phyloP scores from a whole-genome alignment of 2,113 vertebrate genomes.

The Tichodroma muraria region DNA sequence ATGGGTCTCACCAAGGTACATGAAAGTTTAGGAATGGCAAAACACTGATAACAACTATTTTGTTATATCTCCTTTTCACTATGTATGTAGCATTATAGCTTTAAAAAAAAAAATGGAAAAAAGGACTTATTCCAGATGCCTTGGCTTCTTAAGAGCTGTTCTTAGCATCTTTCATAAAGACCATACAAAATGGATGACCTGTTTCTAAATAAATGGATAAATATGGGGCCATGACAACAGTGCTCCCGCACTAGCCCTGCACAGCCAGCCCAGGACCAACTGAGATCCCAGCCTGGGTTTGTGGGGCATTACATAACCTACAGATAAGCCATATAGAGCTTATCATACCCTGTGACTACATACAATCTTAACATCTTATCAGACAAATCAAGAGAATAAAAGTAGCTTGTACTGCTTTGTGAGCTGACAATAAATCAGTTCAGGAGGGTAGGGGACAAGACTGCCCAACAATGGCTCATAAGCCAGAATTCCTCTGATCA shows the following conservation, averaged over 20 bases:
- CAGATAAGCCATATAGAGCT: neutral
- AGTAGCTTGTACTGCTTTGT: neutral
- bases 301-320: neutral
- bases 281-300: neutral
- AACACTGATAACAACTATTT: neutral
- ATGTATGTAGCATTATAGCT: neutral
- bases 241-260: neutral
- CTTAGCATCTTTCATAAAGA: neutral
- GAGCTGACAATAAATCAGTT: neutral
- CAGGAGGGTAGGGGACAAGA: neutral
- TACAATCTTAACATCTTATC: neutral
- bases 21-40: neutral
- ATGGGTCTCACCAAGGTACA: neutral
- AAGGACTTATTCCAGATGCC: neutral
- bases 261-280: neutral
- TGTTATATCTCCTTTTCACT: neutral
- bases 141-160: neutral
- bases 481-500: neutral
- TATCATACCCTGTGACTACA: neutral
- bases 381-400: neutral
- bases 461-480: neutral
- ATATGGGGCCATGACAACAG: neutral
- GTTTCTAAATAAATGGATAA: neutral
- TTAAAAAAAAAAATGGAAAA: neutral
- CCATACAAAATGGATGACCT: neutral